Evolutionary conservation across 2,113 vertebrate genomes (phyloP), one percentile per base, ranked within the genome.

Genomic region (Plotosus lineatus): DNA sequence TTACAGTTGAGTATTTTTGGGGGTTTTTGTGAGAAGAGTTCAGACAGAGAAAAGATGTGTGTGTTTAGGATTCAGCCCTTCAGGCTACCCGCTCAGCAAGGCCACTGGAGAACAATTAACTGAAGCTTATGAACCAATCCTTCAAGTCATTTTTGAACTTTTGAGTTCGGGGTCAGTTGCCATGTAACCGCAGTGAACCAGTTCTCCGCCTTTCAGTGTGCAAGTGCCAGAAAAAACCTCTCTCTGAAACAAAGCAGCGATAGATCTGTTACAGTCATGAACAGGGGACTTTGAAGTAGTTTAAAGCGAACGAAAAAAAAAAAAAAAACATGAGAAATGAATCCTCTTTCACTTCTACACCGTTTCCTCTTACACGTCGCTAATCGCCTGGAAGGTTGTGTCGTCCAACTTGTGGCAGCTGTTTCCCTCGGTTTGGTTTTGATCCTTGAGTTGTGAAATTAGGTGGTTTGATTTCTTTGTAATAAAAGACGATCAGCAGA

Each of bases 391-490:
- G 75, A 77, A 58, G 74, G 53, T 66, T 63, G 5, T 1, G 8
- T n/a, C 66, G 33, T 79, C 48, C 21, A 33, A 42, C 36, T 19
- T 23, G 65, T 58, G 51, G 50, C 50, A 77, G 75, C 61, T 58
- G 75, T 80, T 31, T 33, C 66, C 26, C 38, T 7, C 15, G 53
- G 15, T 12, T 42, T 28, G 66, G 51, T 71, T 71, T 46, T 56
- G 77, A 69, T 80, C 31, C 53, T 56, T 26, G 46, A n/a, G 63
- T 60, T 69, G 42, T 23, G 42, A 80, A 72, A 80, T 36, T 53
- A 48, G 19, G 40, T 50, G 19, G 74, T 86, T 85, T 88, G 83
- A 86, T 85, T 80, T 79, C 69, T 87, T 84, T 78, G 84, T 88
- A 85, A 89, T 56, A 55, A 85, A 78, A 75, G 74, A 84, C 36